Base-by-base conservation (phyloP, 2,888 invertebrate genomes). In the Cephus pulcher region DNA sequence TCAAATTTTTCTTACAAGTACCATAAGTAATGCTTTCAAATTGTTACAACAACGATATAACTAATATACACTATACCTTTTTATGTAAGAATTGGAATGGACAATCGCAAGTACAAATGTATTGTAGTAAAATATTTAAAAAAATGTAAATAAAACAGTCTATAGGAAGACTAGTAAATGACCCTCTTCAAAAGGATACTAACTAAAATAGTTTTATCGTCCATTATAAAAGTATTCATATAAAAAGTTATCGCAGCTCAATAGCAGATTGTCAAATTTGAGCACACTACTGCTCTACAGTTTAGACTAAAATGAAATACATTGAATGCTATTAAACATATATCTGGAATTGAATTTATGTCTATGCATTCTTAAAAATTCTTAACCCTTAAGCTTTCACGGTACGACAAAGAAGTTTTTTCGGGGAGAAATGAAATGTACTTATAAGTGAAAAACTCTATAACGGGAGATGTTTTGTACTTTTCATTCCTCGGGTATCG, bases 391-490 rank as follows among this genome's bases (percentile, higher is more conserved):
- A 76, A 80, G 68, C 56, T 37, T 70, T 79, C 56, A 77, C 78
- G 33, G 34, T 76, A 76, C 76, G 73, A 73, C 76, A 78, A 79
- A 34, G 73, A 74, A 77, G 69, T 82, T 75, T 79, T 12, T 9
- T 11, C 76, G 35, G 37, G 69, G 75, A 35, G 73, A 76, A 83
- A 85, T 77, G 82, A 82, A 83, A 80, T 11, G 80, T 81, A 83
- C 74, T 73, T 76, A 78, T 81, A 75, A 56, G 75, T 56, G 34
- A 35, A 76, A 76, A 76, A 15, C 71, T 71, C 73, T 75, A 80
- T 78, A 79, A 84, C 83, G 80, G 81, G 88, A 87, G 84, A 83
- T 84, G 82, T 85, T 88, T 89, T 89, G 89, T 89, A 89, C 89
- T 89, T 87, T 88, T 84, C 82, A 86, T 85, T 83, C 79, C 82